Evolutionary conservation across 2,888 invertebrate species (phyloP).

Genomic region (Lacanobia oleracea): DNA sequence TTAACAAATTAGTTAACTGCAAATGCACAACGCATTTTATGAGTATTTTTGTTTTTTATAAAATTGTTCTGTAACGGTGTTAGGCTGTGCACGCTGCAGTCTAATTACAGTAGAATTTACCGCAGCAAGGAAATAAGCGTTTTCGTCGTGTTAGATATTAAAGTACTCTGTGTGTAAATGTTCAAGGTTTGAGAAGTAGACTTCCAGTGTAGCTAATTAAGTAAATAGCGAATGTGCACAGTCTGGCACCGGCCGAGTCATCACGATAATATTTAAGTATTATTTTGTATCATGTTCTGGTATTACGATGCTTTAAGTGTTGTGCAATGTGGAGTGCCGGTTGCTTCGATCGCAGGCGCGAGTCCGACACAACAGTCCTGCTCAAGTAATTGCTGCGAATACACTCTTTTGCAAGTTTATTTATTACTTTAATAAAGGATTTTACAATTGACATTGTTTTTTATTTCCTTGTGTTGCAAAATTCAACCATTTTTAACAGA

Average conservation of each 20-base stretch:
- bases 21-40: conserved; percentile 52
- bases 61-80: conserved; percentile 31
- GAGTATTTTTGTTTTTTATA: conserved; percentile 29
- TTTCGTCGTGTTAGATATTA: conserved; percentile 19
- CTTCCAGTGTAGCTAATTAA: conserved; percentile 34
- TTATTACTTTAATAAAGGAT: conserved; percentile 90
- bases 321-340: conserved; percentile 76
- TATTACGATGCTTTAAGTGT: conserved; percentile 82
- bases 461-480: background rate
- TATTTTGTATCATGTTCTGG: conserved; percentile 75
- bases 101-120: conserved; percentile 11
- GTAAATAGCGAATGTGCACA: conserved; percentile 63
- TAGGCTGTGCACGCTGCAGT: conserved; percentile 51
- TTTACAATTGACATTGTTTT: conserved; percentile 75
- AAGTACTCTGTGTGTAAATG: conserved; percentile 41
- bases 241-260: conserved; percentile 61
- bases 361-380: conserved; percentile 72
- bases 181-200: conserved; percentile 43
- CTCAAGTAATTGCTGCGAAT: conserved; percentile 84
- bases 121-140: conserved; percentile 33
- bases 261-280: conserved; percentile 67
- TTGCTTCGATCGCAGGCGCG: conserved; percentile 71
- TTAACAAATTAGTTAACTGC: conserved; percentile 45
- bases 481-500: too few relatives aligned
- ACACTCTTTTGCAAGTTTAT: conserved; percentile 87